Conservation (phyloP, 1,140 invertebrate species). For the Tetramorium simillimum region DNA sequence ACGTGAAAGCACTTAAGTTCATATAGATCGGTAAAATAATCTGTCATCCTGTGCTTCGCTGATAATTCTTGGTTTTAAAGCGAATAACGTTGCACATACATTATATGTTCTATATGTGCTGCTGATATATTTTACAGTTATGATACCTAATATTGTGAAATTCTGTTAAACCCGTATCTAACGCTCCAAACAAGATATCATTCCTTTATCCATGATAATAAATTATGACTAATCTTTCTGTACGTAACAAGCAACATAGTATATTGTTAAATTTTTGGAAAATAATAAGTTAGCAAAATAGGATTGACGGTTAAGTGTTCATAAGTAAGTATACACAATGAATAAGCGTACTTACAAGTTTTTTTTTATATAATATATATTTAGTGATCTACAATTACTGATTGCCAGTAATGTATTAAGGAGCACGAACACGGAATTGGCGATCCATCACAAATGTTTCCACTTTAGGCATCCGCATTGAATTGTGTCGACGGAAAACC, state of each 20-base stretch:
- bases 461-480: slow-evolving; percentile 30
- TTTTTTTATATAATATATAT: neutral
- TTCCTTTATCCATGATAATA: neutral
- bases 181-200: neutral
- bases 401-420: neutral
- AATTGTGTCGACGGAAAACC: neutral
- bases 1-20: slow-evolving; percentile 63
- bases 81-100: slow-evolving; percentile 12
- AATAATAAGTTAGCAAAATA: neutral
- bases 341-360: neutral
- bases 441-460: slow-evolving; percentile 40
- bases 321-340: neutral
- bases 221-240: neutral
- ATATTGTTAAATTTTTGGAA: neutral
- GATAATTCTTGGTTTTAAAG: slow-evolving; percentile 51
- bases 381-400: slow-evolving; percentile 6
- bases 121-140: slow-evolving; percentile 6
- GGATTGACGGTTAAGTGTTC: neutral
- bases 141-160: neutral
- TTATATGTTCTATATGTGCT: neutral
- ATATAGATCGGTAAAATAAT: slow-evolving; percentile 56
- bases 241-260: neutral
- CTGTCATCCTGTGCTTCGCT: slow-evolving; percentile 47
- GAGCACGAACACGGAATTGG: neutral
- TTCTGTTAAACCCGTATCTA: neutral